Evolutionary conservation across 53 echinoderm and acorn worm genomes (phyloP).

Genomic region (Arbacia lixula): DNA sequence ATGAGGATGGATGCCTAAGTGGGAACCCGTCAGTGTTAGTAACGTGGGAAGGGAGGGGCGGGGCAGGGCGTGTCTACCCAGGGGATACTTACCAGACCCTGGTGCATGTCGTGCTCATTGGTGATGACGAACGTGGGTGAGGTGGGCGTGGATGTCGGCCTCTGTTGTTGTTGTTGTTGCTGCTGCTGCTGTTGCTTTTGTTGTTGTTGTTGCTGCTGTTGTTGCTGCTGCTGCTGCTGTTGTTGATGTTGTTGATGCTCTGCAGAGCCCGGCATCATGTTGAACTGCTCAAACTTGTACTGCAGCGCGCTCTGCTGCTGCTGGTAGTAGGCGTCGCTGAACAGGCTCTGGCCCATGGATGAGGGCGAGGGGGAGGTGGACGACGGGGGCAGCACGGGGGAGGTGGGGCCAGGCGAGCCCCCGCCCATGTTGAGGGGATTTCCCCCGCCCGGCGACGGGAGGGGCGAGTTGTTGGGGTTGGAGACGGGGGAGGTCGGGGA

Average conservation of each 20-base stretch:
- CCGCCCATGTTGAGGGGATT: constrained; percentile 10
- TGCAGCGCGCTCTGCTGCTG: constrained; percentile 76
- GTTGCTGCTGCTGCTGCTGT: constrained; percentile 39
- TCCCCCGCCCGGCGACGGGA: constrained; percentile 74
- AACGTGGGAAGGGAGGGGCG: background rate
- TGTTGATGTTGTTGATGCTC: constrained; percentile 4
- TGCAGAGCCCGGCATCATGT: constrained; percentile 75
- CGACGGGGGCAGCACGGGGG: too few relatives aligned
- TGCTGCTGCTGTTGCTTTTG: constrained; percentile 70
- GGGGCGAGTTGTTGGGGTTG: constrained; percentile 92
- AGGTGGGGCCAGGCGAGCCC: constrained; percentile 71
- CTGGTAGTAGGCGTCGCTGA: constrained; percentile 78
- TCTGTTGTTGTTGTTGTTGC: constrained; percentile 39
- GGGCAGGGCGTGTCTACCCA: background rate
- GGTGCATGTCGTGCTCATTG: constrained; percentile 36
- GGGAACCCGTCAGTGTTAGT: too few relatives aligned
- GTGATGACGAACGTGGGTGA: constrained; percentile 41
- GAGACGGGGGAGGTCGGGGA: constrained; percentile 96
- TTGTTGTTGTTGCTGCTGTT: constrained; percentile 67
- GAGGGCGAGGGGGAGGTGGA: constrained; percentile 39
- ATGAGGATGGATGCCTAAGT: too few relatives aligned
- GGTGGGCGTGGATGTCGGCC: constrained; percentile 31
- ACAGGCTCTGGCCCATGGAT: constrained; percentile 40
- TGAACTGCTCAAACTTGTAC: constrained; percentile 97
- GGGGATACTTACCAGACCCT: constrained; percentile 26